Percentiles rank a stretch among this genome's conserved stretches.
Conservation (phyloP, 2,113 vertebrate species). For the Vidua macroura region DNA sequence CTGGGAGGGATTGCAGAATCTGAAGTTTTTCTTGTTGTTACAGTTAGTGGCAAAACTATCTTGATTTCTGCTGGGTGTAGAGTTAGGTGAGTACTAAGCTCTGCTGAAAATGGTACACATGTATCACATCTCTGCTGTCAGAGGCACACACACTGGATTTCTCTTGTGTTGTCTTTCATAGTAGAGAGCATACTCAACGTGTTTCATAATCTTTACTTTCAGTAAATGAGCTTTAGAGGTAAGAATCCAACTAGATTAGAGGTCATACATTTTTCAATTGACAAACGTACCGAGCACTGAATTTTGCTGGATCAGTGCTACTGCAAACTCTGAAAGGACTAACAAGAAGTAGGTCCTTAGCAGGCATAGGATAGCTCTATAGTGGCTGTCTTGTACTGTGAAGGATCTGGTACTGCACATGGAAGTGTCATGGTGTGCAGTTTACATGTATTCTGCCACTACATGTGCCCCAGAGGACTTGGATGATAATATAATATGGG, state of each 20-base stretch:
- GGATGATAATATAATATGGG: background rate
- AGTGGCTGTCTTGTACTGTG: background rate
- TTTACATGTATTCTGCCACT: background rate
- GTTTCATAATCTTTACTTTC: background rate
- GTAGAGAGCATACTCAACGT: background rate
- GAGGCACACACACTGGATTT: background rate
- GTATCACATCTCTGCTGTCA: background rate
- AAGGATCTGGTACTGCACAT: background rate
- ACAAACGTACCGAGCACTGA: background rate
- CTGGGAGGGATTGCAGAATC: background rate
- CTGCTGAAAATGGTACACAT: background rate
- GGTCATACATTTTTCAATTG: background rate
- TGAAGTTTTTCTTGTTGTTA: background rate
- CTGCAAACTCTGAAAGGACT: background rate
- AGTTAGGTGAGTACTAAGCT: background rate
- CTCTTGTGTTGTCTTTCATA: background rate
- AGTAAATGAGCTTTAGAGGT: background rate
- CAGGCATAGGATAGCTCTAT: background rate
- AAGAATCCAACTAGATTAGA: background rate
- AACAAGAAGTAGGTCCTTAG: background rate
- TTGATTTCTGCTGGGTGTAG: background rate
- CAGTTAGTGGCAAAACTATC: background rate
- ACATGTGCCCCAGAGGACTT: background rate
- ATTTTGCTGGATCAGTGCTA: background rate
- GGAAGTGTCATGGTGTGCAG: background rate